These are phyloP conservation scores for Parambassis ranga DNA, from an alignment of 2,797 vertebrate genomes.

Conservation along the genomic window DNA sequence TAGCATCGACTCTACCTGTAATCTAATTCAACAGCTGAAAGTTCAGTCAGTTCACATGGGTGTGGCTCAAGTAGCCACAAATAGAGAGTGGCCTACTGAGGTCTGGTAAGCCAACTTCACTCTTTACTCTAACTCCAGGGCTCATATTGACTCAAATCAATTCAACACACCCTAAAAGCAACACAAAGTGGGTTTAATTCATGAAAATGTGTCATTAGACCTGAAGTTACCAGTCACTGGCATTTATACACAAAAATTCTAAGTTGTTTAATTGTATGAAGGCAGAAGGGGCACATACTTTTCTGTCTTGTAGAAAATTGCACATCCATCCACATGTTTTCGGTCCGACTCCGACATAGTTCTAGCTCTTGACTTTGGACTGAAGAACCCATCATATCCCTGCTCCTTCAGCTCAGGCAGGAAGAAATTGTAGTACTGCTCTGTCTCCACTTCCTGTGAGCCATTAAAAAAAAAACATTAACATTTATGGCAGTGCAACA, in stretches of 20 bases:
- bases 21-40: no score
- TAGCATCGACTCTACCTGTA: no score
- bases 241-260: not conserved
- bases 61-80: no score
- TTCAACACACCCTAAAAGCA: no score
- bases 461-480: not conserved
- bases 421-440: conserved; percentile 97
- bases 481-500: not conserved
- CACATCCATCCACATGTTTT: conserved; percentile 97
- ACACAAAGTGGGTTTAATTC: no score
- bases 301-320: conserved; percentile 95
- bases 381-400: conserved; percentile 97
- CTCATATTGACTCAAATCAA: no score
- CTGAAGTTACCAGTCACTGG: not conserved
- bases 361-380: conserved; percentile 96
- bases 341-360: conserved; percentile 98
- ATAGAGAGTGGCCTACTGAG: no score
- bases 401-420: conserved; percentile 95
- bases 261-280: no score
- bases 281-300: conserved; percentile 90
- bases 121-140: no score
- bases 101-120: no score
- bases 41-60: no score
- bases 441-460: conserved; percentile 93
- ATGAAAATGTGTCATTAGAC: no score